phyloP scores from a whole-genome alignment of 2,888 invertebrate species.

The Agrenia bidenticulata region DNA sequence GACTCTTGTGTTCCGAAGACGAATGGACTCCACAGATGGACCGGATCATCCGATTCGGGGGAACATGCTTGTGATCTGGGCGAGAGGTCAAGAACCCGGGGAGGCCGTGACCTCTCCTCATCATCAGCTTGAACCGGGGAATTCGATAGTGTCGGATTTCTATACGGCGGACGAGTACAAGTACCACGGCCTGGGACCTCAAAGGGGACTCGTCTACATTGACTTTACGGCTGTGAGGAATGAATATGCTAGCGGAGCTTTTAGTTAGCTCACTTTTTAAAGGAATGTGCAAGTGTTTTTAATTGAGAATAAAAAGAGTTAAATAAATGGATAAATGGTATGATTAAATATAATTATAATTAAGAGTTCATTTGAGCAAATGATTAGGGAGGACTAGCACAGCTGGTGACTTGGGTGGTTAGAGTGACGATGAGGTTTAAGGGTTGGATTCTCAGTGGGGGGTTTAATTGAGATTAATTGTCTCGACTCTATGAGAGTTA shows the following conservation, averaged over 20 bases:
- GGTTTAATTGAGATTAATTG: no score
- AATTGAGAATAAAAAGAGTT: background rate
- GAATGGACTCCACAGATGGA: constrained; percentile 70
- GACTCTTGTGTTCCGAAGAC: constrained; percentile 84
- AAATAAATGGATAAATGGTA: no score
- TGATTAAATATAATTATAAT: no score
- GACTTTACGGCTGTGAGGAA: constrained; percentile 65
- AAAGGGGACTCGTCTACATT: constrained; percentile 75
- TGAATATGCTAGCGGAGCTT: constrained; percentile 29
- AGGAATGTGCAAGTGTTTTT: no score
- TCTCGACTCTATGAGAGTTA: no score
- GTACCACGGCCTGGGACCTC: constrained; percentile 83
- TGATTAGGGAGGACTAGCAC: no score
- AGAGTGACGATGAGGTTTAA: no score
- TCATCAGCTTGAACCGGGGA: constrained; percentile 67
- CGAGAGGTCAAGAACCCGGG: constrained; percentile 80
- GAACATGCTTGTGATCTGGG: constrained; percentile 60
- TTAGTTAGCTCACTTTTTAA: no score
- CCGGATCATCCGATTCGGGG: constrained; percentile 83
- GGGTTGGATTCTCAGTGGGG: no score
- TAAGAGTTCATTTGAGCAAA: no score
- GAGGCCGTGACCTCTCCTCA: constrained; percentile 69
- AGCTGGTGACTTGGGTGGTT: no score
- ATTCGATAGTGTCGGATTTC: constrained; percentile 71
- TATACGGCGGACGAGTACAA: constrained; percentile 87